Evolutionary conservation across 2,113 vertebrate genomes (phyloP), one percentile per base, ranked within the genome.

Genomic region (Madoqua kirkii): DNA sequence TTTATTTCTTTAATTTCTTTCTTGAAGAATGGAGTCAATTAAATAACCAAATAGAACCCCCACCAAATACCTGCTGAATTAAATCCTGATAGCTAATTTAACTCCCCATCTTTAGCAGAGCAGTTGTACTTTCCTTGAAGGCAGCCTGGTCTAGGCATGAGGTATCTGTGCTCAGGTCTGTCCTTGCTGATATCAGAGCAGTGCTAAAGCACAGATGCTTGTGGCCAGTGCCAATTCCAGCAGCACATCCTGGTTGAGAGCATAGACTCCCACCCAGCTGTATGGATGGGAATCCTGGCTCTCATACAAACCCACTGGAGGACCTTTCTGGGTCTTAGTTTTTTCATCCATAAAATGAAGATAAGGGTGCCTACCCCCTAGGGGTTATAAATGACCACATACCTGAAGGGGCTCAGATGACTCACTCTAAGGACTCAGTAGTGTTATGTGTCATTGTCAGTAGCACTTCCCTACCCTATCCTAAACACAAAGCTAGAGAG

Each of bases 221-320:
- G 21, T 23, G 10, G 14, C 87, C 29, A 15, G 55, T 13, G 13
- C 2, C 33, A 9, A 15, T 67, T 19, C 13, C 13, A 16, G 74
- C 3, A 21, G 55, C 60, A 2, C 3, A 0, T 19, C 2, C 0
- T 36, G 67, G 64, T 3, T 67, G 60, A 64, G 19, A 27, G 16
- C 45, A 31, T 4, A 33, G 54, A 43, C 27, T 10, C 13, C 33
- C 87, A 43, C 21, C 78, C 4, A 0, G 67, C 54, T 27, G 8
- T 64, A 36, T 57, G 45, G 23, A 6, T 87, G 52, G 62, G 57
- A 57, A n/a, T 64, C 85, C 90, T 52, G 55, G 50, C 54, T 87
- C 11, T 0, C 33, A 15, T 3, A 19, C 19, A 1, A 8, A 2
- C 1, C 27, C 43, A 17, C 36, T 4, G 0, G 25, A 48, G 50